Conservation (phyloP, 1,140 invertebrate genomes). For the Riptortus pedestris region DNA sequence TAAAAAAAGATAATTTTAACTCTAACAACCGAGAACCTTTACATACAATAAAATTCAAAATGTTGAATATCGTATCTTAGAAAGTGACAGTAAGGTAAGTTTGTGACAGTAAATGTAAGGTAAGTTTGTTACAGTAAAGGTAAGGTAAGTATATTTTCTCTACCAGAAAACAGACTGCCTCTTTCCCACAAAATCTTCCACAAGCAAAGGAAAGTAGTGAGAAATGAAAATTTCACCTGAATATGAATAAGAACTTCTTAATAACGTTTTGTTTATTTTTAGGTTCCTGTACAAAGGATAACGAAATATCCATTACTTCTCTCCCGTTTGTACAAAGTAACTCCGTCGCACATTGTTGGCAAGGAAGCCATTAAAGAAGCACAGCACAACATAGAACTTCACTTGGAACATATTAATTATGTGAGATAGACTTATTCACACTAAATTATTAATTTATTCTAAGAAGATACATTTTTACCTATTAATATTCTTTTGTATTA, state of each 20-base stretch:
- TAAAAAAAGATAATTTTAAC: too few relatives aligned
- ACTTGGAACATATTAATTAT: conserved; percentile 90
- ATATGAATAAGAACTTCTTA: background rate
- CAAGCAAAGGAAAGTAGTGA: too few relatives aligned
- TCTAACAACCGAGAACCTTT: too few relatives aligned
- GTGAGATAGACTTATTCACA: conserved; percentile 39
- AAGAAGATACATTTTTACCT: background rate
- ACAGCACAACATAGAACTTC: conserved; percentile 82
- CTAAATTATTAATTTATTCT: background rate
- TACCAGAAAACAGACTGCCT: too few relatives aligned
- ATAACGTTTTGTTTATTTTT: conserved; percentile 18
- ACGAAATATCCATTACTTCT: conserved; percentile 88
- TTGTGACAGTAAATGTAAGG: too few relatives aligned
- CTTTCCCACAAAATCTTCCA: too few relatives aligned
- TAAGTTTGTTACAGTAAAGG: too few relatives aligned
- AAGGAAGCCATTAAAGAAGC: conserved; percentile 63
- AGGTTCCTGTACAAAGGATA: conserved; percentile 80
- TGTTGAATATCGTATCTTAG: too few relatives aligned
- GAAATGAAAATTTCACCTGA: background rate
- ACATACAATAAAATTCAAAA: too few relatives aligned
- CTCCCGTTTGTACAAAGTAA: conserved; percentile 83
- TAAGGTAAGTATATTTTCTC: too few relatives aligned
- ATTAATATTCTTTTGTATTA: background rate
- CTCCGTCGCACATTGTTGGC: conserved; percentile 65
- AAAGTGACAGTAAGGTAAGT: too few relatives aligned